These are phyloP conservation scores for Gastrophysa polygoni DNA, from an alignment of 2,888 invertebrate species.

Conservation along the genomic window DNA sequence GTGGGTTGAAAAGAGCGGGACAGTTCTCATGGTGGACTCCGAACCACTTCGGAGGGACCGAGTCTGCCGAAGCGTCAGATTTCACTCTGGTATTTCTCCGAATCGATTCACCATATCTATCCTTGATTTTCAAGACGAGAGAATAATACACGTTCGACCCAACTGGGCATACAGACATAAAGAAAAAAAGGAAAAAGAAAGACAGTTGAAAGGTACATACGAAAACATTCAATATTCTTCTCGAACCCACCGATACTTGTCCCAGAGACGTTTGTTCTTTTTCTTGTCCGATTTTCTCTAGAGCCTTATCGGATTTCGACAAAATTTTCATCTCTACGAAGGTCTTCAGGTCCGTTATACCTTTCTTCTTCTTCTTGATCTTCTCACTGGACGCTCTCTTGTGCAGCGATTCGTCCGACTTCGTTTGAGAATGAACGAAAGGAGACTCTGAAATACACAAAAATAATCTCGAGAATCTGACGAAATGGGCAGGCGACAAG, in stretches of 20 bases:
- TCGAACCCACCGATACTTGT: conserved; percentile 70
- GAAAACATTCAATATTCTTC: conserved; percentile 49
- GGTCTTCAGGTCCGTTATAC: conserved; percentile 89
- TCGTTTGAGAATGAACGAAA: conserved; percentile 52
- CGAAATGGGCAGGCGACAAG: too few species aligned
- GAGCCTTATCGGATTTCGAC: conserved; percentile 88
- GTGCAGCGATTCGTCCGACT: conserved; percentile 59
- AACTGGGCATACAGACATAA: conserved; percentile 6
- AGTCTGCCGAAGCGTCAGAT: too few species aligned
- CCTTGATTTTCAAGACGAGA: too few species aligned
- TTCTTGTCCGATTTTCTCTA: conserved; percentile 87
- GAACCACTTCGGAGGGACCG: too few species aligned
- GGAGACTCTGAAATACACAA: conserved; percentile 60
- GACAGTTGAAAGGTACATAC: conserved; percentile 50
- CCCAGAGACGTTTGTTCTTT: conserved; percentile 65
- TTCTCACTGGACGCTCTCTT: conserved; percentile 80
- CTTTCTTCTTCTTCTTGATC: conserved; percentile 72
- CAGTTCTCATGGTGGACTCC: too few species aligned
- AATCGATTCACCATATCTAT: too few species aligned
- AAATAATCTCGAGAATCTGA: too few species aligned
- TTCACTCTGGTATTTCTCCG: too few species aligned
- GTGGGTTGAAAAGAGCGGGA: too few species aligned
- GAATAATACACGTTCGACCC: too few species aligned
- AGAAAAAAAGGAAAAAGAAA: conserved; percentile 24
- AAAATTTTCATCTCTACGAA: conserved; percentile 91